These are phyloP conservation scores for Arrhamphus sclerolepis DNA, from an alignment of 2,797 vertebrate genomes.

Conservation along the genomic window DNA sequence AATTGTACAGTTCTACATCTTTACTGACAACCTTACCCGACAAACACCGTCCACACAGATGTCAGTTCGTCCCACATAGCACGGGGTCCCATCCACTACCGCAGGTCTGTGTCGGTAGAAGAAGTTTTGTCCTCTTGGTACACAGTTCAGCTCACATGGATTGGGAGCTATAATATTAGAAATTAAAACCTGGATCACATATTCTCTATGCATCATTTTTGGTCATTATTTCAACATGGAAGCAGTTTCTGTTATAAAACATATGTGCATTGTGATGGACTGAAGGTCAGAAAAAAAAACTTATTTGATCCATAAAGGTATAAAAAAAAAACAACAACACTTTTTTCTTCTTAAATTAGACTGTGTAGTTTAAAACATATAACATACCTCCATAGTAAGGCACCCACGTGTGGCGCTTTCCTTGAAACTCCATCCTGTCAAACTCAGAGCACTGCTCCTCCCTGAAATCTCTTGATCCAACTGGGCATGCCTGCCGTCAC, in stretches of 20 bases:
- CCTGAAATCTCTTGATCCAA: constrained; percentile 85
- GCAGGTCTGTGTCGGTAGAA: constrained; percentile 86
- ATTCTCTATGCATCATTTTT: not conserved
- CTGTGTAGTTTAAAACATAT: not conserved
- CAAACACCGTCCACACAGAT: constrained; percentile 91
- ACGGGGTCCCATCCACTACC: constrained; percentile 89
- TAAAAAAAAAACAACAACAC: no score
- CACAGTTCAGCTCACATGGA: constrained; percentile 92
- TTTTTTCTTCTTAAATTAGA: no score
- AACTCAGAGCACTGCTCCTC: constrained; percentile 90
- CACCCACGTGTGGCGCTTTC: constrained; percentile 86
- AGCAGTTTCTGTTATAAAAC: not conserved
- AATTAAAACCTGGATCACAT: constrained; percentile 1
- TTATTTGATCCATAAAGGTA: no score
- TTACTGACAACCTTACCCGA: constrained; percentile 71
- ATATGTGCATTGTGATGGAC: not conserved
- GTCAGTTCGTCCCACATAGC: constrained; percentile 86
- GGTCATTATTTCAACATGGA: not conserved
- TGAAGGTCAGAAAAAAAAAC: not conserved
- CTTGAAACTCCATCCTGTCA: constrained; percentile 85
- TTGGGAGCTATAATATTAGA: constrained; percentile 76
- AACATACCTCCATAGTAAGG: constrained; percentile 89
- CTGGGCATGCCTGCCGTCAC: constrained; percentile 71
- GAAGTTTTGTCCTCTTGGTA: constrained; percentile 90
- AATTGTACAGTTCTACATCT: no score